phyloP scores from a whole-genome alignment of 2,888 invertebrate species.

The Silvanus unidentatus region DNA sequence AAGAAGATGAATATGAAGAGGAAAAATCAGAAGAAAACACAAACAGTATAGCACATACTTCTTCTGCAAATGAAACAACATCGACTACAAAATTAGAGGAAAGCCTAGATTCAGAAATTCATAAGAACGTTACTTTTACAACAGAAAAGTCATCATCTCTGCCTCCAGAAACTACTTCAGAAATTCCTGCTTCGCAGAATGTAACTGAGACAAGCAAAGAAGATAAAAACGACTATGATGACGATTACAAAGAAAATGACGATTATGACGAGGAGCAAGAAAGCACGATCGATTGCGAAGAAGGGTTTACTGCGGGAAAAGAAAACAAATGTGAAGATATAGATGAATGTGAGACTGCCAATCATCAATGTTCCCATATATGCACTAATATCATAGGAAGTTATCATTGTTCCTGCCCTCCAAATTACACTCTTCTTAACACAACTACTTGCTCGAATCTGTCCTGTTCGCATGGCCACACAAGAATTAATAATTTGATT shows the following conservation, averaged over 20 bases:
- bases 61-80: not conserved
- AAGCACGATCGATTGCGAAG: slow-evolving; percentile 29
- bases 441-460: slow-evolving; percentile 47
- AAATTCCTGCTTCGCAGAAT: too few species aligned
- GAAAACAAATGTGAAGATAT: slow-evolving; percentile 46
- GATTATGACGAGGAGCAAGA: slow-evolving; percentile 5
- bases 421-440: slow-evolving; percentile 44
- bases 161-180: slow-evolving; percentile 7
- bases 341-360: slow-evolving; percentile 44
- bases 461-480: slow-evolving; percentile 48
- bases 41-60: not conserved
- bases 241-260: slow-evolving; percentile 12
- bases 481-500: slow-evolving; percentile 30
- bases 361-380: slow-evolving; percentile 46
- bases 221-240: slow-evolving; percentile 7
- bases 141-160: too few species aligned
- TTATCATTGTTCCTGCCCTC: slow-evolving; percentile 53
- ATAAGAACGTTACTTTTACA: not conserved
- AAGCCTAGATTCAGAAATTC: too few species aligned
- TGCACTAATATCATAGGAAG: slow-evolving; percentile 53
- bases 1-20: slow-evolving; percentile 4
- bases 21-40: not conserved
- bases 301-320: slow-evolving; percentile 47
- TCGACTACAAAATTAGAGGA: not conserved
- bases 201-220: not conserved